phyloP scores from a whole-genome alignment of 1,140 invertebrate genomes.

The Drosophila leontia region DNA sequence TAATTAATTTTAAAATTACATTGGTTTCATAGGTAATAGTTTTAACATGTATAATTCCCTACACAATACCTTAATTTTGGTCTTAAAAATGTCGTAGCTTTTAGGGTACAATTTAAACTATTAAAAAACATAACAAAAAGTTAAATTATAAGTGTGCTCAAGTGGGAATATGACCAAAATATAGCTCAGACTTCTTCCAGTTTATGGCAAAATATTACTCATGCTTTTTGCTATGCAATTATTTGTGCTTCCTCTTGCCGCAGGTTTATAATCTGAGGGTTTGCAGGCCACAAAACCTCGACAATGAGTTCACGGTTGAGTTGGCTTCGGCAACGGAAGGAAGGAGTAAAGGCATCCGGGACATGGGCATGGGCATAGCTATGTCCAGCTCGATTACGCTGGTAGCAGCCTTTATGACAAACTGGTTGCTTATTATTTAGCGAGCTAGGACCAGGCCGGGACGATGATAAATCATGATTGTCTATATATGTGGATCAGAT shows the following conservation, averaged over 20 bases:
- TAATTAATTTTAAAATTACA: too few species aligned
- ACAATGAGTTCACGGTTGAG: slow-evolving; percentile 67
- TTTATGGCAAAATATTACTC: slow-evolving; percentile 10
- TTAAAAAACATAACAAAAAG: background rate
- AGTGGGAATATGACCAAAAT: background rate
- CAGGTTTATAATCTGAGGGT: slow-evolving; percentile 62
- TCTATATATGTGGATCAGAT: slow-evolving; percentile 42
- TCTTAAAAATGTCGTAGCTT: too few species aligned
- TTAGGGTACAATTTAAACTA: background rate
- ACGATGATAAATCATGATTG: slow-evolving; percentile 61
- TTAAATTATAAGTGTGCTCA: background rate
- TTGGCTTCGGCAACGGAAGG: slow-evolving; percentile 44
- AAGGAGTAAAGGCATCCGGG: slow-evolving; percentile 26
- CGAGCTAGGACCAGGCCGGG: slow-evolving; percentile 33
- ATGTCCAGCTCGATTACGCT: slow-evolving; percentile 48
- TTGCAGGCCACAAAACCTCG: slow-evolving; percentile 76
- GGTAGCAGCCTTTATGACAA: slow-evolving; percentile 68
- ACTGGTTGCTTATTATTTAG: slow-evolving; percentile 75
- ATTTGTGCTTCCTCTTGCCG: background rate
- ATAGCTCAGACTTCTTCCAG: background rate
- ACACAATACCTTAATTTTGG: too few species aligned
- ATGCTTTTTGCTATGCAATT: slow-evolving; percentile 8
- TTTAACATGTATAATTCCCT: too few species aligned
- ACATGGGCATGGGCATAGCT: slow-evolving; percentile 27
- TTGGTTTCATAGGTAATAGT: too few species aligned